Evolutionary conservation across 2,797 vertebrate genomes (phyloP).

Genomic region (Varecia variegata): DNA sequence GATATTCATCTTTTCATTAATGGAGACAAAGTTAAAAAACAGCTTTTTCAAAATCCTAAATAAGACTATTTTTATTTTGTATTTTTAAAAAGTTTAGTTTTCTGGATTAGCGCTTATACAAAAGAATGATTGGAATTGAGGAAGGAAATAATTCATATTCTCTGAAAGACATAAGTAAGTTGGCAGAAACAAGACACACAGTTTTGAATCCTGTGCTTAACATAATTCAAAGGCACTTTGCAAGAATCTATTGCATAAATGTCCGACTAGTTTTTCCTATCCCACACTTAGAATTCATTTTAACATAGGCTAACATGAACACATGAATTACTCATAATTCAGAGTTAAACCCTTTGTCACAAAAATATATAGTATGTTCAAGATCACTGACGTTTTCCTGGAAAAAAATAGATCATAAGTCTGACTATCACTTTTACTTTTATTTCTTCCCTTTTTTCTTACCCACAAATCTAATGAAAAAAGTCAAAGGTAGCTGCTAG

Average conservation of each 20-base stretch:
- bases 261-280: background rate
- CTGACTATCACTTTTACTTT: conserved; percentile 49
- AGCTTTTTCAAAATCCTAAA: background rate
- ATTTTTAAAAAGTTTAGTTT: conserved; percentile 26
- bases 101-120: background rate
- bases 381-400: background rate
- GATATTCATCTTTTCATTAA: background rate
- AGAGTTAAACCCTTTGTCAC: background rate
- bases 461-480: background rate
- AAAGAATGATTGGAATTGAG: conserved; percentile 46
- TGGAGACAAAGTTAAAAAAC: background rate
- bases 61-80: background rate
- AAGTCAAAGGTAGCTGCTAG: background rate
- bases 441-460: background rate
- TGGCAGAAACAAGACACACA: background rate
- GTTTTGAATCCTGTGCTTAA: background rate
- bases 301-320: background rate
- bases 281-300: background rate
- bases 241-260: background rate
- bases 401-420: background rate
- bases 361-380: conserved; percentile 3
- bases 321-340: background rate
- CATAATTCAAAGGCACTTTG: conserved; percentile 40
- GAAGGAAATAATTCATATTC: conserved; percentile 55
- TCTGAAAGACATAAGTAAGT: conserved; percentile 33